A percentile compares a stretch with the other conserved stretches of the same genome.
phyloP scores from a whole-genome alignment of 2,888 invertebrate genomes.

The Criorhina ranunculi region DNA sequence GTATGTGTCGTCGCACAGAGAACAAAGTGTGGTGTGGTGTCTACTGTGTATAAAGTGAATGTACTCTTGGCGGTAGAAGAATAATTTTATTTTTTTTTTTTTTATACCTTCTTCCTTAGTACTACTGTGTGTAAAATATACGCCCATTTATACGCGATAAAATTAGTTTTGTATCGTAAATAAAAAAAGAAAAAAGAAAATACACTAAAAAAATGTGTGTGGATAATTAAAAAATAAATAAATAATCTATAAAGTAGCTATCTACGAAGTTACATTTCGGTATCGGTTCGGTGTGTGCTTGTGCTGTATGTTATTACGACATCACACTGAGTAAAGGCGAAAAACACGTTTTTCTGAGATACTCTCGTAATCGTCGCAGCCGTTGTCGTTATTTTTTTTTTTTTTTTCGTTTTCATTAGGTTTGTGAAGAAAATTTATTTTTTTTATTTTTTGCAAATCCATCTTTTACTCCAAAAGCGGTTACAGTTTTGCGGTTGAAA shows the following conservation, averaged over 20 bases:
- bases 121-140: conserved; percentile 37
- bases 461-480: not conserved
- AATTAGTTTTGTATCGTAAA: conserved; percentile 42
- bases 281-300: conserved; percentile 68
- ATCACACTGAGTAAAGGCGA: conserved; percentile 73
- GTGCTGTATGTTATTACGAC: conserved; percentile 71
- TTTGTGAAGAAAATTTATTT: conserved; percentile 61
- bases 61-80: conserved; percentile 73
- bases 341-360: conserved; percentile 76
- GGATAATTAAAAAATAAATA: conserved; percentile 10
- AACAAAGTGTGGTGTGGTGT: conserved; percentile 15
- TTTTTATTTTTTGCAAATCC: conserved; percentile 2
- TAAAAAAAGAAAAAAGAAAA: conserved; percentile 39
- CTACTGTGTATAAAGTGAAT: conserved; percentile 60
- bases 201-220: conserved; percentile 35
- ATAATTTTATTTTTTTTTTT: conserved; percentile 37
- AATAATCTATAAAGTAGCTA: conserved; percentile 49
- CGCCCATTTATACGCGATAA: conserved; percentile 67
- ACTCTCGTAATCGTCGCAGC: conserved; percentile 74
- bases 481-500: conserved; percentile 22
- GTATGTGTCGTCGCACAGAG: conserved; percentile 39
- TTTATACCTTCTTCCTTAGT: not conserved
- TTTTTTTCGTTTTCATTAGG: conserved; percentile 47
- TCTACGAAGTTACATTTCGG: conserved; percentile 60
- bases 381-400: conserved; percentile 43